A percentile compares a stretch with the other conserved stretches of the same genome.
These are phyloP conservation scores for Setipinna tenuifilis DNA, from an alignment of 2,797 vertebrate genomes.

Conservation along the genomic window DNA sequence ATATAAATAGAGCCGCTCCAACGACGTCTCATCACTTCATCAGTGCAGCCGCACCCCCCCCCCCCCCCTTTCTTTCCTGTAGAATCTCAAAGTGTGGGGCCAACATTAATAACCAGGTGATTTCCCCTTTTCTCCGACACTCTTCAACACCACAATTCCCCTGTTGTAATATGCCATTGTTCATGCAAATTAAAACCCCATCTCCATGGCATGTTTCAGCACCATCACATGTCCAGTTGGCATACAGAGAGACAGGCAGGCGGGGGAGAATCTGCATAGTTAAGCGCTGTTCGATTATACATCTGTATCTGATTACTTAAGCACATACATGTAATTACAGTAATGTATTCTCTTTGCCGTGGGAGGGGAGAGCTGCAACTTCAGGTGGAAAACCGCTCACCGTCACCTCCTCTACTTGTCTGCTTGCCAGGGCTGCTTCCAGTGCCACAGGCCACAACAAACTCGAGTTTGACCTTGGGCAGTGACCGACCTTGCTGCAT, in stretches of 20 bases:
- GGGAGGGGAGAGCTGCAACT: not conserved
- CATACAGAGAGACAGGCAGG: not conserved
- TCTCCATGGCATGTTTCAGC: not conserved
- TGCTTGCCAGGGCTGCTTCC: slow-evolving; percentile 32
- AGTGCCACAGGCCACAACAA: slow-evolving; percentile 54
- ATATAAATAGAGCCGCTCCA: slow-evolving; percentile 37
- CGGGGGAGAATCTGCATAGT: not conserved
- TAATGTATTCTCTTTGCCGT: slow-evolving; percentile 17
- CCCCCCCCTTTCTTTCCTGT: no score
- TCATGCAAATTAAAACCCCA: slow-evolving; percentile 33
- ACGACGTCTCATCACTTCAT: slow-evolving; percentile 15
- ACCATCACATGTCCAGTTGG: not conserved
- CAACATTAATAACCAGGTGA: slow-evolving; percentile 23
- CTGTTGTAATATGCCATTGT: not conserved
- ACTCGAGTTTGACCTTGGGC: slow-evolving; percentile 69
- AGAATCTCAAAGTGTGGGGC: slow-evolving; percentile 12
- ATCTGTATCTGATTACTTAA: slow-evolving; percentile 13
- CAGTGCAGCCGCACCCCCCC: not conserved
- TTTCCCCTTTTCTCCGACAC: slow-evolving; percentile 3
- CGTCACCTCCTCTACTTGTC: slow-evolving; percentile 33
- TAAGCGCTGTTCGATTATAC: not conserved
- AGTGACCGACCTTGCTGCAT: slow-evolving; percentile 68
- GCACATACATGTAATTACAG: slow-evolving; percentile 18
- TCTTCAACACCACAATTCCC: slow-evolving; percentile 18
- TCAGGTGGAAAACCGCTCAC: not conserved